Evolutionary conservation across 1,140 invertebrate species (phyloP).

Genomic region (Lanistes nyassanus): DNA sequence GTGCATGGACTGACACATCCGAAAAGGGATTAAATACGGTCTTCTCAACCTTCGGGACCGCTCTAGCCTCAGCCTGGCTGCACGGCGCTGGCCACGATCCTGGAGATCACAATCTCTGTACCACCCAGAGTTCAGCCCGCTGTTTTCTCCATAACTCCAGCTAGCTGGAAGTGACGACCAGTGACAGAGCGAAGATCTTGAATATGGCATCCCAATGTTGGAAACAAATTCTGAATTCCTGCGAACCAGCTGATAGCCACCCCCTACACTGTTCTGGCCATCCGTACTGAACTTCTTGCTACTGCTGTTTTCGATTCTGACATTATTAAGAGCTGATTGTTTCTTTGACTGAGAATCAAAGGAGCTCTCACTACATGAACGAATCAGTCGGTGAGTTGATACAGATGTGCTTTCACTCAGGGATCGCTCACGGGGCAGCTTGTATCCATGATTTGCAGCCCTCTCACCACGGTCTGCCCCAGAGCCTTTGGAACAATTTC

Average conservation of each 20-base stretch:
- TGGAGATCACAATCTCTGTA: constrained; percentile 19
- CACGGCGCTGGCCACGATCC: constrained; percentile 23
- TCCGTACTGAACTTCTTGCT: no score
- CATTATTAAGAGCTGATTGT: no score
- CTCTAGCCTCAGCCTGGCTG: constrained; percentile 35
- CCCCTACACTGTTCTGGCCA: not conserved
- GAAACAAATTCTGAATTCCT: constrained; percentile 56
- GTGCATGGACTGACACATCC: constrained; percentile 48
- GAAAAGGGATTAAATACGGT: constrained; percentile 60
- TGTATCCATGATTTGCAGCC: not conserved
- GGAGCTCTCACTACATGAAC: constrained; percentile 14
- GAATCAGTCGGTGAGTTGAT: constrained; percentile 24
- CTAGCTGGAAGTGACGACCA: not conserved
- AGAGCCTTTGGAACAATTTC: not conserved
- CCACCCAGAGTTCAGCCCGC: constrained; percentile 2
- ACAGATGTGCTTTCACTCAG: constrained; percentile 43
- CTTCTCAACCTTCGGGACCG: constrained; percentile 45
- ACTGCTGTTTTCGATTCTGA: no score
- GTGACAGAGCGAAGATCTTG: not conserved
- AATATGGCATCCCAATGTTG: constrained; percentile 35
- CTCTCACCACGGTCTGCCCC: not conserved
- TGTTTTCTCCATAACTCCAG: constrained; percentile 2
- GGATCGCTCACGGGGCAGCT: constrained; percentile 45
- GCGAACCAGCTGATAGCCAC: constrained; percentile 51
- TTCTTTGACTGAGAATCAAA: not conserved